Evolutionary conservation across 2,797 vertebrate species (phyloP), one percentile per base, ranked within the genome.

Genomic region (Geotrypetes seraphini): DNA sequence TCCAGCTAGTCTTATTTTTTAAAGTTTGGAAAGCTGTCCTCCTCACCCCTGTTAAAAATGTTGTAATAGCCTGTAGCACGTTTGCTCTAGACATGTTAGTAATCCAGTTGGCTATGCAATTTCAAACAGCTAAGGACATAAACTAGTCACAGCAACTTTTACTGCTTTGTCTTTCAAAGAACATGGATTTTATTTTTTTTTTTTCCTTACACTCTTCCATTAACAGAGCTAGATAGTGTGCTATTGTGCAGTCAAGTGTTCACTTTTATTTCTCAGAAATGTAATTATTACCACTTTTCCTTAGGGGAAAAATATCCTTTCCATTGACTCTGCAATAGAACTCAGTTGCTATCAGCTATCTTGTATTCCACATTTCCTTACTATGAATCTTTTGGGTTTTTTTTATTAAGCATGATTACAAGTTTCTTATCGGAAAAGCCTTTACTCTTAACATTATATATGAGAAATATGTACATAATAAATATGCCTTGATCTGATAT

Each of bases 31-130:
- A 40, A 4, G 3, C 2, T 34, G 22, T 22, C n/a, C 7, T 14
- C 6, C 17, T 37, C 33, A 7, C 3, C 50, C 7, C 28, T 33
- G 12, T 25, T 22, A 44, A 5, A 7, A 44, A 5, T 24, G 15
- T 5, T 21, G 13, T 35, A 40, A 33, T 6, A 8, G 1, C 5
- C 16, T 50, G 36, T 12, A 30, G 12, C 46, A 5, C 28, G 12
- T 25, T 39, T 38, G 15, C 31, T 52, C 32, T 31, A 5, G 4
- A 36, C 25, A 7, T 28, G 17, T 35, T 25, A 16, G 27, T 42
- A 44, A 29, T 3, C 40, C 5, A 2, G 7, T 36, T 28, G 18
- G 26, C 18, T 4, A 3, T 9, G 2, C 24, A 27, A 12, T 44
- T 50, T 30, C 8, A 31, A 10, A 7, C 4, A 12, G 23, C 22